These are phyloP conservation scores for Watsonalla cultraria DNA, from an alignment of 2,888 invertebrate genomes.

Conservation along the genomic window DNA sequence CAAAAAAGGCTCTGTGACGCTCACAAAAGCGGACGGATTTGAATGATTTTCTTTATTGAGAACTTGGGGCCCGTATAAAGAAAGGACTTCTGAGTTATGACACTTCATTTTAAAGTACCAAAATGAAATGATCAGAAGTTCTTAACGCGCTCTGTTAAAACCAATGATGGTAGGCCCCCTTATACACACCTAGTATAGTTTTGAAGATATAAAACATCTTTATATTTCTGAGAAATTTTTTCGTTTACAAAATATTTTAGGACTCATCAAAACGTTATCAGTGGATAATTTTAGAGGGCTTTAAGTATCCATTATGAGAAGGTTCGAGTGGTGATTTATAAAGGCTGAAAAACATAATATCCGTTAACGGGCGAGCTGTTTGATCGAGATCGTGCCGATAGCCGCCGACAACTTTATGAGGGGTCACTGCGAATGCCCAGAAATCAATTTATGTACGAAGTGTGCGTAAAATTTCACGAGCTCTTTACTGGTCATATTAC, in stretches of 20 bases:
- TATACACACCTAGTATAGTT: too few species aligned
- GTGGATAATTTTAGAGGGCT: constrained; percentile 8
- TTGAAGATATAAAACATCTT: too few species aligned
- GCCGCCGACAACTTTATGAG: constrained; percentile 18
- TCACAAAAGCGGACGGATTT: too few species aligned
- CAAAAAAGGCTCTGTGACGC: too few species aligned
- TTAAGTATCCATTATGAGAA: constrained; percentile 22
- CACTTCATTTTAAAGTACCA: too few species aligned
- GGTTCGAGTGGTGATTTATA: constrained; percentile 19
- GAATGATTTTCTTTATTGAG: too few species aligned
- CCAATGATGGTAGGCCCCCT: too few species aligned
- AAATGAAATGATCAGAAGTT: too few species aligned
- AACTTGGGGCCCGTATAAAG: too few species aligned
- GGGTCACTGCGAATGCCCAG: constrained; percentile 4
- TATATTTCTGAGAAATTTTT: neutral
- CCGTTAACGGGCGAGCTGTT: constrained; percentile 23
- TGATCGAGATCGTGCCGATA: constrained; percentile 17
- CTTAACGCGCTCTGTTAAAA: too few species aligned
- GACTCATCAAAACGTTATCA: neutral
- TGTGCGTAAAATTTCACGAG: neutral
- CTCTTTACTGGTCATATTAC: too few species aligned
- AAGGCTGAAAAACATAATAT: constrained; percentile 27
- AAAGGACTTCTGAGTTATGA: too few species aligned
- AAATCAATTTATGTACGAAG: constrained; percentile 1
- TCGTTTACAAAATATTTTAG: neutral